Evolutionary conservation across 2,888 invertebrate species (phyloP), one percentile per base, ranked within the genome.

Genomic region (Eupithecia pulchellata): DNA sequence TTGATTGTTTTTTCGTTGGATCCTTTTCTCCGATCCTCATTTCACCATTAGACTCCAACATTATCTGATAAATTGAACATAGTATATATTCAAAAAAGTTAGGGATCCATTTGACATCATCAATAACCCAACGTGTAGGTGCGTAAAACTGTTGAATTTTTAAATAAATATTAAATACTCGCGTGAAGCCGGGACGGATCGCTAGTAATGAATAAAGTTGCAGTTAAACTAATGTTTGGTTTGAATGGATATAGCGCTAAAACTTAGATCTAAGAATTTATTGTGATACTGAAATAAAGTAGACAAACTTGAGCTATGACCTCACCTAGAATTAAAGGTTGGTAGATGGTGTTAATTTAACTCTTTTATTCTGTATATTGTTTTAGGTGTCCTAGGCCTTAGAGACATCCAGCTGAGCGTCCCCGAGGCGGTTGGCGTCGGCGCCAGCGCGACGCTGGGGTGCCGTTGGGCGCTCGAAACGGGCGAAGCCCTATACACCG

Each of bases 391-490:
- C 36, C 87, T 92, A 66, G 95, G 95, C 58, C 93, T 97, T 42
- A 95, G 96, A 68, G 96, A 97, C 82, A 96, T 97, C 69, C 95
- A 95, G 81, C 95, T 97, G 75, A 95, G 95, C 79, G 96, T 97
- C 63, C 97, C 97, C 11, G 95, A 95, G 77, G 97, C 97, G 13
- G 97, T 96, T 27, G 96, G 95, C 20, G 95, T 96, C 67, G 96
- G 97, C 71, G 94, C 96, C 66, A 96, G 96, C 62, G 97, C 97
- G 39, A 96, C 96, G 34, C 95, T 97, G 74, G 95, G 96, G 78
- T 97, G 97, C 88, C 95, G 95, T 71, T 97, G 97, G 95, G 95
- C 97, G 79, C 92, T 97, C 70, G 96, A 97, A 85, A 95, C 95
- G 6, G 93, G 93, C 6, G 97, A 97, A 78, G 95, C 95, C 11